Evolutionary conservation across 2,888 invertebrate species (phyloP).

Genomic region (Drosophila picticornis): DNA sequence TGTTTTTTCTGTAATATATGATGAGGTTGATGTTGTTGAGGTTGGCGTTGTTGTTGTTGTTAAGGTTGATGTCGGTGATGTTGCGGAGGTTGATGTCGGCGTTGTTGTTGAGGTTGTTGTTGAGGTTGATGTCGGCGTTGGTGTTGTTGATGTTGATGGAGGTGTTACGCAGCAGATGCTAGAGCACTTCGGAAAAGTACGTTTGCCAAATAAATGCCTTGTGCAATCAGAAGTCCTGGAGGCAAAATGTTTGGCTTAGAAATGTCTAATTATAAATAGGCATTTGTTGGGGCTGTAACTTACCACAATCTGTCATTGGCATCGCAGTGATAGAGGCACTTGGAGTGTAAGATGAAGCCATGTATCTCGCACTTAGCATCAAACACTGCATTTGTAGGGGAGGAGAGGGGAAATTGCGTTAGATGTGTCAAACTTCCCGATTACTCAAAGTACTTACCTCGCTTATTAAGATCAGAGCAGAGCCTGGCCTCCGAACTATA

Average conservation of each 20-base stretch:
- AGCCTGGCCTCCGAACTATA: constrained; percentile 22
- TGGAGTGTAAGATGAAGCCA: neutral
- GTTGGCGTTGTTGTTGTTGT: neutral
- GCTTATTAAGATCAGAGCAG: constrained; percentile 11
- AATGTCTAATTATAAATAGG: neutral
- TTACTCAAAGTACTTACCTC: constrained; percentile 21
- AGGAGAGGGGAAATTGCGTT: neutral
- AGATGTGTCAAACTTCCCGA: neutral
- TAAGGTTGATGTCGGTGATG: too few relatives aligned
- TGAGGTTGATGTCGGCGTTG: neutral
- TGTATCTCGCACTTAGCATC: neutral
- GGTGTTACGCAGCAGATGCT: constrained; percentile 38
- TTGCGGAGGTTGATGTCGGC: fast-evolving
- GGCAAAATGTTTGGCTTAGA: neutral
- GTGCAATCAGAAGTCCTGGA: constrained; percentile 1
- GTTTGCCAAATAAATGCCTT: fast-evolving
- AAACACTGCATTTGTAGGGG: neutral
- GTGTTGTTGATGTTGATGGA: constrained; percentile 7
- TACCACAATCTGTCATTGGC: neutral
- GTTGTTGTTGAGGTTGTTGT: neutral
- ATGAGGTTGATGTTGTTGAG: neutral
- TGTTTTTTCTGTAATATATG: too few relatives aligned
- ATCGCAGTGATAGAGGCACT: neutral
- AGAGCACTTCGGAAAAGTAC: constrained; percentile 19
- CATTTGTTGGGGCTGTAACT: too few relatives aligned